Base-by-base conservation (phyloP, 1,140 invertebrate species). In the Doryteuthis pealeii region DNA sequence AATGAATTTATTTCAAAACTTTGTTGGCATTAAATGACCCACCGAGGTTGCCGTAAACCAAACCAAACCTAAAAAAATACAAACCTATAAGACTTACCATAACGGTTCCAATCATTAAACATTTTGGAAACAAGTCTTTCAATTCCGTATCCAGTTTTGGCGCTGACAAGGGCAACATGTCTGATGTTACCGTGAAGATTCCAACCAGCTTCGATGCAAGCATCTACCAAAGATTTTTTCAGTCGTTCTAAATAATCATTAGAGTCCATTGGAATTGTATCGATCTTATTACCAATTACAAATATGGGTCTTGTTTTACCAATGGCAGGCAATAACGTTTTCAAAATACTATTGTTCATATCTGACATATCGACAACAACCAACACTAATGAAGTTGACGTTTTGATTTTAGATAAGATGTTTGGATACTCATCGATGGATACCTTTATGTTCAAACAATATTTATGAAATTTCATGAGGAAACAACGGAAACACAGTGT, bases 101-200 rank as follows among this genome's bases (percentile, higher is more conserved):
- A 40, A 40, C 35, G 35, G 35, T 40, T 40, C 35, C 35, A 96
- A 0, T 90, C 76, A 28, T 87, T 90, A 75, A 95, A 92, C 76
- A 98, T 88, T 83, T 91, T 91, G 28, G 92, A 95, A 70, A 99
- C 95, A 0, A 99, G 89, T 71, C 94, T 90, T 86, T 99, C 97
- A 43, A 99, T 90, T n/a, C 97, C 97, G 89, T 92, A 99, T 3
- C 96, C 96, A 43, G 96, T 98, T 86, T 95, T 96, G 0, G 96
- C 96, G 76, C 96, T 98, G 76, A 97, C 92, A 0, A 99, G 87
- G 40, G 89, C 87, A 1, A 93, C 86, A 82, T 95, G 90, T 83
- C 92, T 92, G 32, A 99, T 93, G 83, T 95, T 95, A 0, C 91
- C 88, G 40, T 90, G 88, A 26, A 74, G 74, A 30, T 86, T 83